Evolutionary conservation across 2,888 invertebrate genomes (phyloP).

Genomic region (Physocephala rufipes): DNA sequence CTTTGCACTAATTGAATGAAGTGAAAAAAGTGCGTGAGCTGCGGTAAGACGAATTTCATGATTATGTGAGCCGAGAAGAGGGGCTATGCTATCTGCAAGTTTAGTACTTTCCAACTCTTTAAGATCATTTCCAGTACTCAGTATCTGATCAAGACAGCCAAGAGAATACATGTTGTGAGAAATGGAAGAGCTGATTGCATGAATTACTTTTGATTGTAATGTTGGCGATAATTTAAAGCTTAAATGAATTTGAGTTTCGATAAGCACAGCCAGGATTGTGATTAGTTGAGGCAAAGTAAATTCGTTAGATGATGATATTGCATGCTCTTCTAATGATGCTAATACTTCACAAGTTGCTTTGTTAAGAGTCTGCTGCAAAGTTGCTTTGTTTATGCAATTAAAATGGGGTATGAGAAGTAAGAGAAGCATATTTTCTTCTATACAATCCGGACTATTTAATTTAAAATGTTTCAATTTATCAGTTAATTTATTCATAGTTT

Average conservation of each 20-base stretch:
- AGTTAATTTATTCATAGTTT: constrained; percentile 56
- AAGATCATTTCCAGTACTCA: constrained; percentile 61
- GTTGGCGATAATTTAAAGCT: constrained; percentile 50
- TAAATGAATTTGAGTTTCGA: constrained; percentile 72
- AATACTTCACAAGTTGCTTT: constrained; percentile 35
- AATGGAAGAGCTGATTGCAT: constrained; percentile 43
- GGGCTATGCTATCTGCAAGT: constrained; percentile 66
- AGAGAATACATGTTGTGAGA: constrained; percentile 58
- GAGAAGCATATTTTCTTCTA: constrained; percentile 61
- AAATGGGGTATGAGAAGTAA: constrained; percentile 58
- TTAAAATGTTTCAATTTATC: constrained; percentile 44
- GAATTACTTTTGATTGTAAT: constrained; percentile 35
- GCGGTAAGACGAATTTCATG: constrained; percentile 76
- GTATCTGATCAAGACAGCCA: constrained; percentile 59
- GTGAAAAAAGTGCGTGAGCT: constrained; percentile 74
- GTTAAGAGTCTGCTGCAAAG: constrained; percentile 41
- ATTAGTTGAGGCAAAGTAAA: constrained; percentile 51
- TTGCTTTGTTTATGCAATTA: constrained; percentile 48
- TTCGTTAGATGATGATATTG: constrained; percentile 12
- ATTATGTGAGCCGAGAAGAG: constrained; percentile 75
- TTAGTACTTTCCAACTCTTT: constrained; percentile 11
- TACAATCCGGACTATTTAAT: constrained; percentile 43
- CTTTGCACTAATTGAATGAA: constrained; percentile 56
- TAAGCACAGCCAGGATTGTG: constrained; percentile 69
- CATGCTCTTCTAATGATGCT: constrained; percentile 15